Evolutionary conservation across 2,888 invertebrate species (phyloP).

Genomic region (Parochlus steinenii): DNA sequence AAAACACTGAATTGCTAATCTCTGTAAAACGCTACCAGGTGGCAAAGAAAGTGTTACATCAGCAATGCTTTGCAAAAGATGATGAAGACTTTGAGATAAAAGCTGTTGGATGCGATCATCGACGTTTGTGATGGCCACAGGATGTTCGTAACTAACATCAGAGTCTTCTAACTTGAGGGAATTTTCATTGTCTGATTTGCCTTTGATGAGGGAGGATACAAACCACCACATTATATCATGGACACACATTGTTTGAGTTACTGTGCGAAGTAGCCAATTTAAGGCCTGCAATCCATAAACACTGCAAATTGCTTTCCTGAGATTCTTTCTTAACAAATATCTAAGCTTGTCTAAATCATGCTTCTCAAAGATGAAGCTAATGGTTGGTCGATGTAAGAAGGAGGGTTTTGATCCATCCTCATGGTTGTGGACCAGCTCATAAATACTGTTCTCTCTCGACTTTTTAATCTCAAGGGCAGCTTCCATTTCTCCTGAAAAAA

Average conservation of each 20-base stretch:
- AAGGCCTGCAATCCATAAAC: slow-evolving; percentile 85
- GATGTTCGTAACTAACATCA: slow-evolving; percentile 53
- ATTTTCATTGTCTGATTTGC: slow-evolving; percentile 9
- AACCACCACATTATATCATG: slow-evolving; percentile 98
- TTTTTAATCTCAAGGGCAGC: slow-evolving; percentile 17
- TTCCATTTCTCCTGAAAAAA: slow-evolving; percentile 29
- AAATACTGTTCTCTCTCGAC: slow-evolving; percentile 32
- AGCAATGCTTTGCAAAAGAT: slow-evolving; percentile 76
- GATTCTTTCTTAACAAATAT: slow-evolving; percentile 74
- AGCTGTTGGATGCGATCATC: slow-evolving; percentile 52
- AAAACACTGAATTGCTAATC: slow-evolving; percentile 89
- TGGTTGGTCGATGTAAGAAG: slow-evolving; percentile 46
- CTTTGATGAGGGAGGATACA: slow-evolving; percentile 56
- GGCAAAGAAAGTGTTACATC: slow-evolving; percentile 81
- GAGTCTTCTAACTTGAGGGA: slow-evolving; percentile 15
- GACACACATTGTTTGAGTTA: slow-evolving; percentile 78
- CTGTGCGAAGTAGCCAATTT: slow-evolving; percentile 86
- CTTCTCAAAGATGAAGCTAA: slow-evolving; percentile 70
- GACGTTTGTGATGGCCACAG: slow-evolving; percentile 59
- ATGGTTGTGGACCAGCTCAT: slow-evolving; percentile 34
- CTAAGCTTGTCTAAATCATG: slow-evolving; percentile 73
- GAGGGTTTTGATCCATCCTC: slow-evolving; percentile 5
- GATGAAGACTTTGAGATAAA: slow-evolving; percentile 62
- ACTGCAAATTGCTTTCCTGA: slow-evolving; percentile 61
- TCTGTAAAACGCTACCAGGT: slow-evolving; percentile 70